Conservation (phyloP, 2,888 invertebrate genomes). For the Polylopha cassiicola region DNA sequence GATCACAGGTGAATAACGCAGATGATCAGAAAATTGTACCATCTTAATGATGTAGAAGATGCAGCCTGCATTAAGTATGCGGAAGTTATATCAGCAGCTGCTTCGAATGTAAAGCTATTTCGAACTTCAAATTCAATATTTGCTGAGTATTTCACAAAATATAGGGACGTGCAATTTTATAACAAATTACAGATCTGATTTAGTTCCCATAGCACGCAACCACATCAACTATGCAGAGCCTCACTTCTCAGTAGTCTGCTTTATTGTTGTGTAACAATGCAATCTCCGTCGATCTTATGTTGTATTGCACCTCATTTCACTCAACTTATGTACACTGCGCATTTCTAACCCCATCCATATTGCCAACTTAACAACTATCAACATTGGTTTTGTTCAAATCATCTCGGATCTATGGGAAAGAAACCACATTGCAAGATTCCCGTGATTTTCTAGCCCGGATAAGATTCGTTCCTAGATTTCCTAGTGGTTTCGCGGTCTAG, state of each 20-base stretch:
- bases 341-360: constrained; percentile 46
- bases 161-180: constrained; percentile 39
- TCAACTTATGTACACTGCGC: constrained; percentile 41
- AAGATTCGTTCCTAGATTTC: constrained; percentile 66
- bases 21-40: constrained; percentile 13
- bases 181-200: constrained; percentile 63
- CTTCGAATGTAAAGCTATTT: background rate
- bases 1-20: constrained; percentile 25
- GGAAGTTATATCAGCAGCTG: constrained; percentile 12
- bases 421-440: constrained; percentile 66
- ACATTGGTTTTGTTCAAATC: constrained; percentile 70
- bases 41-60: constrained; percentile 1
- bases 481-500: constrained; percentile 68
- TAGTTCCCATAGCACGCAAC: constrained; percentile 65
- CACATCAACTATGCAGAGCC: constrained; percentile 57
- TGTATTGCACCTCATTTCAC: constrained; percentile 68
- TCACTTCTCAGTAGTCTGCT: constrained; percentile 52
- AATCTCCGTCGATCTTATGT: constrained; percentile 64
- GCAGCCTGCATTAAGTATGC: constrained; percentile 3
- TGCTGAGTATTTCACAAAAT: constrained; percentile 14
- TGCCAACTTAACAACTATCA: constrained; percentile 55
- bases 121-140: constrained; percentile 4
- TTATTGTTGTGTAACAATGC: constrained; percentile 65
- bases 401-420: constrained; percentile 62
- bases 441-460: constrained; percentile 64